Evolutionary conservation across 2,888 invertebrate species (phyloP).

Genomic region (Cataglyphis livida): DNA sequence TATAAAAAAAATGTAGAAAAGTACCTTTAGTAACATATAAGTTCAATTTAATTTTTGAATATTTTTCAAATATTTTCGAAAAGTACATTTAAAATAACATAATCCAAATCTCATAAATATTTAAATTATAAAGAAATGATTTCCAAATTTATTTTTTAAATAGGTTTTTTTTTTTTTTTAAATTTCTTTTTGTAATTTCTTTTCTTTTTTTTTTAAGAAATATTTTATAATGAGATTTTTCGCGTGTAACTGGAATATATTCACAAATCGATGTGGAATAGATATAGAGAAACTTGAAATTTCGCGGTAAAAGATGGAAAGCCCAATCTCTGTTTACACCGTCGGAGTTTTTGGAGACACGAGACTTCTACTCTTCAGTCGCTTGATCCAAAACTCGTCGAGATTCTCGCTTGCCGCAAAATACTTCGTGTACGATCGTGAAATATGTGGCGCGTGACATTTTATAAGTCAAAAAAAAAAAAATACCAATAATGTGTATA

Average conservation of each 20-base stretch:
- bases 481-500: not conserved
- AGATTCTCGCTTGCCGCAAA: not conserved
- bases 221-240: not conserved
- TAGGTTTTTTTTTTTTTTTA: not conserved
- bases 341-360: conserved; percentile 70
- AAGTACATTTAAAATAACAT: not conserved
- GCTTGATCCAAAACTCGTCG: conserved; percentile 22
- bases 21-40: not conserved
- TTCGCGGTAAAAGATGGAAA: conserved; percentile 76
- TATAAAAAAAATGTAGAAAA: not conserved
- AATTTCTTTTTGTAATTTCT: not conserved
- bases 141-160: not conserved
- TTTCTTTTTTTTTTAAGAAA: not conserved
- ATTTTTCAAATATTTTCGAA: not conserved
- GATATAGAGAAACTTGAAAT: conserved; percentile 67
- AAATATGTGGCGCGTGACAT: not conserved
- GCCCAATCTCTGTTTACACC: conserved; percentile 72
- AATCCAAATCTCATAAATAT: not conserved
- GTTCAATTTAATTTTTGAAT: not conserved
- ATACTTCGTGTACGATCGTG: not conserved
- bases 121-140: not conserved
- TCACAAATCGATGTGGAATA: not conserved
- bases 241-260: not conserved
- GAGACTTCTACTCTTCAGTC: conserved; percentile 60
- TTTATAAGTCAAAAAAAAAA: not conserved